Percentiles rank a stretch among this genome's conserved stretches.
Conservation (phyloP, 2,797 vertebrate species). For the Malacoctenus gilli region DNA sequence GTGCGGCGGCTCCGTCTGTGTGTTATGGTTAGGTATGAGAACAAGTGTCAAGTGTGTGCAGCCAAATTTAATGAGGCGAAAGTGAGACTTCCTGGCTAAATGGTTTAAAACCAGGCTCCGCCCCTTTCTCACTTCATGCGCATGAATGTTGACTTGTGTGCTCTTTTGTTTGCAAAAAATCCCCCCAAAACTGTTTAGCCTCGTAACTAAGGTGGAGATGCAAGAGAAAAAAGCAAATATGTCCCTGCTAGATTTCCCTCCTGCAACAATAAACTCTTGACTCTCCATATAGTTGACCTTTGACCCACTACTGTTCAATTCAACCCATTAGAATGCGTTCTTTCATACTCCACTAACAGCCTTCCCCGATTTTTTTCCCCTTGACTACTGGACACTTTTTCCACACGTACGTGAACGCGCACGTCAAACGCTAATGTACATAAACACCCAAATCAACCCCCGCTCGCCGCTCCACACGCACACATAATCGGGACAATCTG, state of each 20-base stretch:
- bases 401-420: constrained; percentile 2
- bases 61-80: constrained; percentile 13
- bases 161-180: no score
- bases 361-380: constrained; percentile 1
- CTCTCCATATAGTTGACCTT: no score
- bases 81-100: constrained; percentile 39
- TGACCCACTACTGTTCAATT: constrained; percentile 19
- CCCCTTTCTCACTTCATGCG: background rate
- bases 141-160: background rate
- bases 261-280: no score
- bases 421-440: constrained; percentile 3
- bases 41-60: constrained; percentile 19
- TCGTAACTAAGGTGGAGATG: no score
- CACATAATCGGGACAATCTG: constrained; percentile 28
- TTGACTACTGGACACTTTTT: constrained; percentile 11
- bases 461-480: background rate
- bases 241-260: no score
- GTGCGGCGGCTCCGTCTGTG: constrained; percentile 3
- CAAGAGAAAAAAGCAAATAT: no score
- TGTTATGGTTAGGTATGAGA: constrained; percentile 22
- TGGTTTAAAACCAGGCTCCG: background rate
- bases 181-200: no score
- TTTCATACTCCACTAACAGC: constrained; percentile 6
- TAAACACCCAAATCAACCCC: constrained; percentile 16
- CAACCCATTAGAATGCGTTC: constrained; percentile 10